These are phyloP conservation scores for Megalopta genalis DNA, from an alignment of 1,140 invertebrate species.

Conservation along the genomic window DNA sequence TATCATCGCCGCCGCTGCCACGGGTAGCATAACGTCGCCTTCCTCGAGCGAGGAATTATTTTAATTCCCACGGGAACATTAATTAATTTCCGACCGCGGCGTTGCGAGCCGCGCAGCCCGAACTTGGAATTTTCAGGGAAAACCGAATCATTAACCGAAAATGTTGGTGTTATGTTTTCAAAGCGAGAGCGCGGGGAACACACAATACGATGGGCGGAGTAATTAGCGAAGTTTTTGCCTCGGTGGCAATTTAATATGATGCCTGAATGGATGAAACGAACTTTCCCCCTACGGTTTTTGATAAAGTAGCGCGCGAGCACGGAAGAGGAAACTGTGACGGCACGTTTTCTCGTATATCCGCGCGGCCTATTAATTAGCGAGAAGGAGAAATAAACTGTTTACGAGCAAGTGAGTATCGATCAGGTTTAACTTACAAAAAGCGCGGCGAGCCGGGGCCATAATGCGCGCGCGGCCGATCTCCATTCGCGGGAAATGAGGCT, in stretches of 20 bases:
- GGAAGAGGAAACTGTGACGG: no score
- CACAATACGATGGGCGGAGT: no score
- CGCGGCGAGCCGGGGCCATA: not conserved
- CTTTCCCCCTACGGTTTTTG: no score
- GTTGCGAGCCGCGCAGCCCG: not conserved
- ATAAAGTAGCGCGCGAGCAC: no score
- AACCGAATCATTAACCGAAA: not conserved
- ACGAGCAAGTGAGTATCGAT: not conserved
- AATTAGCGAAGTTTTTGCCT: no score
- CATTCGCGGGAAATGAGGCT: constrained; percentile 17
- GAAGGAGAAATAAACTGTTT: not conserved
- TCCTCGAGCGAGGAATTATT: not conserved
- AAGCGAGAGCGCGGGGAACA: not conserved
- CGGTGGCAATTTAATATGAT: no score
- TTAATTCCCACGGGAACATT: not conserved
- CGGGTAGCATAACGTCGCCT: not conserved
- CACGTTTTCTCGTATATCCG: not conserved
- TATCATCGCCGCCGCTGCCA: no score
- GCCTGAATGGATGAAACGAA: no score
- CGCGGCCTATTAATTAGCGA: not conserved
- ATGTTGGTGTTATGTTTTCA: not conserved
- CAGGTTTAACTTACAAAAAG: not conserved
- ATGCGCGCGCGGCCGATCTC: constrained; percentile 19
- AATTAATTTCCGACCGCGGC: not conserved
- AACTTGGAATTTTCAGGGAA: not conserved